phyloP scores from a whole-genome alignment of 2,888 invertebrate genomes.

The Oligia fasciuncula region DNA sequence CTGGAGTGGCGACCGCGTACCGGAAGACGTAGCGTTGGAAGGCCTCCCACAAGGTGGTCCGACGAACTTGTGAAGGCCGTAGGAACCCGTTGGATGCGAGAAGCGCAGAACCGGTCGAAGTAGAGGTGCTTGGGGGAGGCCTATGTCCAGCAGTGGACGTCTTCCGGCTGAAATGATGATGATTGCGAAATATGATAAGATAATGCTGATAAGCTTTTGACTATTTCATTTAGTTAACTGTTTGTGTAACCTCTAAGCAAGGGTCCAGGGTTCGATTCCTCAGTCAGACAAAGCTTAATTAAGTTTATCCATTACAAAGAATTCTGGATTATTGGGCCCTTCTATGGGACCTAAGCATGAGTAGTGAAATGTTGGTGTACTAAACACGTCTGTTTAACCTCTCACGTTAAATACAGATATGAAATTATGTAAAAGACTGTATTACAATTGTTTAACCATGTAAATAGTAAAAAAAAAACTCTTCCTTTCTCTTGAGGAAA shows the following conservation, averaged over 20 bases:
- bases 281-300: not conserved
- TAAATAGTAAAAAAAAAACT: not conserved
- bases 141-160: no score
- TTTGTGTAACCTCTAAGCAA: no score
- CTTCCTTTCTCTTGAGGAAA: not conserved
- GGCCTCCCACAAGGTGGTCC: no score
- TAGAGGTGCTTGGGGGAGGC: no score
- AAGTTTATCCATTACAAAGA: not conserved
- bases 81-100: no score
- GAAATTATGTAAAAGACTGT: not conserved
- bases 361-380: not conserved
- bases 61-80: no score
- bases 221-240: not conserved
- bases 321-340: not conserved
- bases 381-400: not conserved
- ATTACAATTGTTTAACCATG: not conserved
- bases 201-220: constrained; percentile 9
- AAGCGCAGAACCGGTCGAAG: no score
- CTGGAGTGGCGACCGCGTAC: no score
- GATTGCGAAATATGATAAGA: not conserved
- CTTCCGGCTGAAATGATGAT: no score
- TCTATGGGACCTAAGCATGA: not conserved
- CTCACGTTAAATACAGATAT: not conserved
- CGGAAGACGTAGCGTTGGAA: no score
- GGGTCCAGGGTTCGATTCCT: not conserved